Evolutionary conservation across 2,797 vertebrate genomes (phyloP), one percentile per base, ranked within the genome.

Genomic region (Uromys caudimaculatus): DNA sequence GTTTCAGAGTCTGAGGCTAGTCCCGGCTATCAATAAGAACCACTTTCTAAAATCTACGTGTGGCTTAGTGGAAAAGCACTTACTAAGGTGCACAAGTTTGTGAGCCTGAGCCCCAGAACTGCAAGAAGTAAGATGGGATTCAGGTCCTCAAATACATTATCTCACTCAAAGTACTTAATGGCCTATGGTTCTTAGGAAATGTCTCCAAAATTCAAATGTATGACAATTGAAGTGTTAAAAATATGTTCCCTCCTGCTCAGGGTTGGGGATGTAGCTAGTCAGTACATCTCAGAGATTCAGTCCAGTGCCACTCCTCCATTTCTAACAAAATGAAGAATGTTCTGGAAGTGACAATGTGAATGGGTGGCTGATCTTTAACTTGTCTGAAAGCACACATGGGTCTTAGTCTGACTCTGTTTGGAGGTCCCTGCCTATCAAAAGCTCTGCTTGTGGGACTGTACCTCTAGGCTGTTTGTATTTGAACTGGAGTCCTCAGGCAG

Each of bases 211-310:
- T 21, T 89, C 11, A 35, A 47, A 91, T 52, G 7, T 60, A 89
- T 5, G 87, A 84, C 93, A 77, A 69, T 0, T 35, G 82, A 95
- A 83, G 12, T 60, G 78, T 69, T 94, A 38, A 76, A 93, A 92
- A 89, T 24, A 54, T 14, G 79, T 81, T 6, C 1, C 24, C 35
- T 69, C 35, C 67, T 5, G 47, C 41, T 78, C 73, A 78, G 41
- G 3, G 6, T 27, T 35, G 19, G 3, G 54, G 73, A 27, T n/a
- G 8, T 23, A 77, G 73, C 16, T 75, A 29, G 29, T 47, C 32
- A 60, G 29, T 14, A 9, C 41, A 24, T 73, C 50, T 58, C 13
- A 67, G 50, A 81, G 16, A 50, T 6, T 27, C 9, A 1, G 47
- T 44, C 19, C 13, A 35, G 38, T 84, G 79, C 84, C 17, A 7